Percentiles rank a stretch among this genome's conserved stretches.
These are phyloP conservation scores for Galaxias olidus DNA, from an alignment of 2,797 vertebrate genomes.

Conservation along the genomic window DNA sequence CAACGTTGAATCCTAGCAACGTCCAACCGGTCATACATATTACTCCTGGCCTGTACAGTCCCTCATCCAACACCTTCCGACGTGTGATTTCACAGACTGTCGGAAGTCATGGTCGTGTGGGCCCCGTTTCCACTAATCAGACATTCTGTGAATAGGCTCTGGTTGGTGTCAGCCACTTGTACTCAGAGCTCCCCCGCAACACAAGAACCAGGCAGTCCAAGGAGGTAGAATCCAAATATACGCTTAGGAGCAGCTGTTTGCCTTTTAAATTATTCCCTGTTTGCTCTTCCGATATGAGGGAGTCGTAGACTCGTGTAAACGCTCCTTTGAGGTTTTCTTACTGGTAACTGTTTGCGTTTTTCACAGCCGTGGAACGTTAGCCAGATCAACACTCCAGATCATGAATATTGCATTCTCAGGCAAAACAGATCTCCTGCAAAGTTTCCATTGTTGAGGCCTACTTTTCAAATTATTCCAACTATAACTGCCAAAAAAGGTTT, in stretches of 20 bases:
- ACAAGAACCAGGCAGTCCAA: constrained; percentile 39
- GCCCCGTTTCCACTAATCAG: constrained; percentile 27
- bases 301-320: constrained; percentile 64
- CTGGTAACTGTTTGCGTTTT: constrained; percentile 58
- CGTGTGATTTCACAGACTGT: constrained; percentile 13
- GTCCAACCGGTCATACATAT: constrained; percentile 1
- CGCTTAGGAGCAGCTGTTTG: constrained; percentile 50
- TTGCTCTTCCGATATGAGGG: constrained; percentile 53
- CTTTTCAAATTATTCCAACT: constrained; percentile 45
- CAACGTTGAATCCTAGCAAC: constrained; percentile 6
- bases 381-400: constrained; percentile 38
- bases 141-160: constrained; percentile 15
- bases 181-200: constrained; percentile 30
- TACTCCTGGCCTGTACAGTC: constrained; percentile 13
- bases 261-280: constrained; percentile 55
- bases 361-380: constrained; percentile 50
- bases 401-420: background rate
- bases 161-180: constrained; percentile 13
- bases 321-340: constrained; percentile 43
- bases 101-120: background rate
- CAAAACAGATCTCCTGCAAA: background rate
- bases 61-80: constrained; percentile 13
- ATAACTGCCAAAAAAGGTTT: constrained; percentile 36
- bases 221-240: constrained; percentile 34
- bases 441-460: background rate